Percentiles rank a stretch among this genome's conserved stretches.
phyloP scores from a whole-genome alignment of 2,113 vertebrate genomes.

The Tylochromis polylepis region DNA sequence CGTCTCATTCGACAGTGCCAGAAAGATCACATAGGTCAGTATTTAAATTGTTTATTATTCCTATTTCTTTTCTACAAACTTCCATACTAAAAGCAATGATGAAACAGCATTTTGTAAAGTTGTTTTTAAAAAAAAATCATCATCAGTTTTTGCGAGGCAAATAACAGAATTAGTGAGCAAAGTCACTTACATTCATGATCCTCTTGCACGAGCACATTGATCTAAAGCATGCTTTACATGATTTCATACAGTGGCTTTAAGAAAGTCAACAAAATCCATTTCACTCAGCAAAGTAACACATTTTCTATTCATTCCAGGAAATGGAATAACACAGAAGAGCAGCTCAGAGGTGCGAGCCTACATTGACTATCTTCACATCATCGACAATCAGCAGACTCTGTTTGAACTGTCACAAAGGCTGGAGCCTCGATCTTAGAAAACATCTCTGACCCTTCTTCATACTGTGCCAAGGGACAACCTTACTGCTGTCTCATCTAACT shows the following conservation, averaged over 20 bases:
- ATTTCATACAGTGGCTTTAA: not conserved
- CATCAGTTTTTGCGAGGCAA: not conserved
- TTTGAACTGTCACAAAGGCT: slow-evolving; percentile 95
- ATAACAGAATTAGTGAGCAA: not conserved
- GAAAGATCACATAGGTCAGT: slow-evolving; percentile 85
- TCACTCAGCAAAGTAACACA: not conserved
- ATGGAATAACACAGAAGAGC: slow-evolving; percentile 83
- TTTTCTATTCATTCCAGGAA: slow-evolving; percentile 68
- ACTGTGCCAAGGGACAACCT: slow-evolving; percentile 21
- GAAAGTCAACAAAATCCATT: not conserved
- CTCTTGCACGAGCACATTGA: not conserved
- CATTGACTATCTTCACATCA: slow-evolving; percentile 85
- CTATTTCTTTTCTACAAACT: not conserved
- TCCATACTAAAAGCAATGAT: not conserved
- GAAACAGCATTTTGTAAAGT: not conserved
- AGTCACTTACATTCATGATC: not conserved
- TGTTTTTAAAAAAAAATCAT: not conserved
- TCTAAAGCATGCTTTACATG: not conserved
- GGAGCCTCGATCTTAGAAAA: slow-evolving; percentile 82
- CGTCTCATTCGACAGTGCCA: slow-evolving; percentile 89
- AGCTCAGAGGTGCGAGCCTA: slow-evolving; percentile 85
- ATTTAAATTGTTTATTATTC: not conserved
- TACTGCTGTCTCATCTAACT: not conserved
- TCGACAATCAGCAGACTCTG: slow-evolving; percentile 95
- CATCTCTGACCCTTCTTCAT: not conserved